Conservation (phyloP, 1,140 invertebrate species). For the Drosophila seguyi region DNA sequence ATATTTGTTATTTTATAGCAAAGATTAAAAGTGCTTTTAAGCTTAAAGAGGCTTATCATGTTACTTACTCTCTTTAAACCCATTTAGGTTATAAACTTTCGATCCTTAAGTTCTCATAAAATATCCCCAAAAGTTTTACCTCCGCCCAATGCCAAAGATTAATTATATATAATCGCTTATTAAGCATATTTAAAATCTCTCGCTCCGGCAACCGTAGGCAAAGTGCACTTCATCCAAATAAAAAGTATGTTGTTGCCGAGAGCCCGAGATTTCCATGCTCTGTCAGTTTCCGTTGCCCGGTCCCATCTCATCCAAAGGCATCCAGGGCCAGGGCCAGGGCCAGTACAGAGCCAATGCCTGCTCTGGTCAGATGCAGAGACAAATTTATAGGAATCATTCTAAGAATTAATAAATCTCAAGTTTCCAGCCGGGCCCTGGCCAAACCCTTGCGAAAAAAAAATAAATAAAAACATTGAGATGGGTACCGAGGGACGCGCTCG, state of each 20-base stretch:
- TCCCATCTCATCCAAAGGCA: constrained; percentile 12
- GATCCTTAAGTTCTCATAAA: neutral
- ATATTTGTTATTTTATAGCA: neutral
- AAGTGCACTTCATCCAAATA: constrained; percentile 37
- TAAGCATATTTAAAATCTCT: constrained; percentile 13
- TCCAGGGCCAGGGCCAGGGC: neutral
- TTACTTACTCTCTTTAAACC: neutral
- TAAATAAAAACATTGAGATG: constrained; percentile 65
- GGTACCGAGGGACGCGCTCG: constrained; percentile 58
- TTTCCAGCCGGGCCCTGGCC: constrained; percentile 50
- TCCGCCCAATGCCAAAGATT: constrained; percentile 6
- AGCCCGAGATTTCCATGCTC: constrained; percentile 41
- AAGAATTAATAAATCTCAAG: constrained; percentile 81
- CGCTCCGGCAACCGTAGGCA: neutral
- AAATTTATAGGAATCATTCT: constrained; percentile 71
- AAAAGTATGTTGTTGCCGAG: constrained; percentile 19
- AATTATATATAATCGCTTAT: constrained; percentile 23
- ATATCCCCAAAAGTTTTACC: neutral
- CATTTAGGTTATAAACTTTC: neutral
- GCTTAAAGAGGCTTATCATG: neutral
- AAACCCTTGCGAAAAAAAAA: constrained; percentile 25
- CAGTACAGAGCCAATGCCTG: constrained; percentile 3
- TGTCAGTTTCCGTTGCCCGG: constrained; percentile 29
- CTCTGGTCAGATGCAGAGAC: constrained; percentile 36
- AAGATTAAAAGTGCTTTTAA: neutral